A percentile compares a stretch with the other conserved stretches of the same genome.
Evolutionary conservation across 2,797 vertebrate species (phyloP).

Genomic region (Galagoides demidoff): DNA sequence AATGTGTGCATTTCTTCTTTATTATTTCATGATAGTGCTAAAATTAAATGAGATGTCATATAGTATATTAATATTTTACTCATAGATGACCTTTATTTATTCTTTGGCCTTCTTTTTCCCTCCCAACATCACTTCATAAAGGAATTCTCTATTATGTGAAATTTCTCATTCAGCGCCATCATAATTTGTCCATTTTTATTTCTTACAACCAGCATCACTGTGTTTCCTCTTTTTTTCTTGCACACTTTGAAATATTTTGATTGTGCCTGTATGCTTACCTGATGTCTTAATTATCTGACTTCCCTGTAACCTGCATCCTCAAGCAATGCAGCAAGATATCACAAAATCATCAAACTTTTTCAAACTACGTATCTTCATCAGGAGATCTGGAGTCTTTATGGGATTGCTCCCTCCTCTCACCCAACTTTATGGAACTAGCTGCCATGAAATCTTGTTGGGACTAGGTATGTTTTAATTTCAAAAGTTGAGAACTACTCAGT

Average conservation of each 20-base stretch:
- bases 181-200: not conserved
- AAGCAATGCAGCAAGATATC: not conserved
- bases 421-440: not conserved
- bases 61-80: not conserved
- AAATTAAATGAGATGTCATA: not conserved
- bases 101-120: not conserved
- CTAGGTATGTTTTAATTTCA: not conserved
- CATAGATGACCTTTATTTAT: not conserved
- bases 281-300: not conserved
- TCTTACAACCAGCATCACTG: not conserved
- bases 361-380: not conserved
- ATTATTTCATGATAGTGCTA: not conserved
- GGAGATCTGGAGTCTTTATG: not conserved
- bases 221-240: not conserved
- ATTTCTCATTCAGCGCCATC: not conserved
- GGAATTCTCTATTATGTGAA: not conserved
- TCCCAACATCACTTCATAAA: not conserved
- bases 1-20: not conserved
- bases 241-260: not conserved
- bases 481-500: not conserved
- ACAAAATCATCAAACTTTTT: slow-evolving; percentile 1
- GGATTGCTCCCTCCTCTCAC: not conserved
- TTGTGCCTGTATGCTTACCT: not conserved
- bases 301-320: not conserved
- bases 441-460: not conserved